Percentiles rank a stretch among this genome's conserved stretches.
Conservation (phyloP, 2,888 invertebrate genomes). For the Parthenolecanium corni region DNA sequence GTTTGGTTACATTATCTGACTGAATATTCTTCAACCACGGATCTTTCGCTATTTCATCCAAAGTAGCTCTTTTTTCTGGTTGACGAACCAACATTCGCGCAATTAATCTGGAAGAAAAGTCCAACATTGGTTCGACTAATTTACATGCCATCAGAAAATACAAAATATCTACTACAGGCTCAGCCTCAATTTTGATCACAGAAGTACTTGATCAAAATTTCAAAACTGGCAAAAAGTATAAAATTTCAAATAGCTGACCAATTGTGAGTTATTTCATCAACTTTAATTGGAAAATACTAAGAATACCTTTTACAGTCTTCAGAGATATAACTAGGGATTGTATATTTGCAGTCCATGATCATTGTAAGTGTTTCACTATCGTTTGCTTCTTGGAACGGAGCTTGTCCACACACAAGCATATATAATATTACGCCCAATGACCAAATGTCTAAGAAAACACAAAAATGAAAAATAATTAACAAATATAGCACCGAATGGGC, state of each 20-base stretch:
- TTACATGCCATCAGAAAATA: neutral
- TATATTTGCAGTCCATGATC: conserved; percentile 99
- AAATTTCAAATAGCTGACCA: too few relatives aligned
- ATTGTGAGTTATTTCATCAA: too few relatives aligned
- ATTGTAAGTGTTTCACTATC: conserved; percentile 98
- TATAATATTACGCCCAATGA: conserved; percentile 95
- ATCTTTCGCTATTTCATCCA: conserved; percentile 77
- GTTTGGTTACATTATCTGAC: conserved; percentile 52
- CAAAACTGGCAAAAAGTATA: too few relatives aligned
- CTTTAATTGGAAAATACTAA: neutral
- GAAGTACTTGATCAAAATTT: too few relatives aligned
- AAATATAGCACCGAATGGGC: too few relatives aligned
- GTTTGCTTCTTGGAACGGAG: conserved; percentile 98
- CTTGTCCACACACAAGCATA: conserved; percentile 94
- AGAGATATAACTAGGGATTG: conserved; percentile 78
- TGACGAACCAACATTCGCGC: conserved; percentile 85
- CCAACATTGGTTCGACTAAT: neutral
- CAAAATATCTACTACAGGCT: too few relatives aligned
- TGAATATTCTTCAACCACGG: conserved; percentile 60
- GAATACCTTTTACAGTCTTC: conserved; percentile 66
- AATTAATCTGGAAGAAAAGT: conserved; percentile 55
- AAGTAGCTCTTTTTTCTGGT: conserved; percentile 77
- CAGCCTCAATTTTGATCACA: too few relatives aligned
- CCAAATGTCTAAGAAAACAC: conserved; percentile 71
- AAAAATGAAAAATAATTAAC: conserved; percentile 23